Base-by-base conservation (phyloP, 2,888 invertebrate species). In the Apantesis nais region DNA sequence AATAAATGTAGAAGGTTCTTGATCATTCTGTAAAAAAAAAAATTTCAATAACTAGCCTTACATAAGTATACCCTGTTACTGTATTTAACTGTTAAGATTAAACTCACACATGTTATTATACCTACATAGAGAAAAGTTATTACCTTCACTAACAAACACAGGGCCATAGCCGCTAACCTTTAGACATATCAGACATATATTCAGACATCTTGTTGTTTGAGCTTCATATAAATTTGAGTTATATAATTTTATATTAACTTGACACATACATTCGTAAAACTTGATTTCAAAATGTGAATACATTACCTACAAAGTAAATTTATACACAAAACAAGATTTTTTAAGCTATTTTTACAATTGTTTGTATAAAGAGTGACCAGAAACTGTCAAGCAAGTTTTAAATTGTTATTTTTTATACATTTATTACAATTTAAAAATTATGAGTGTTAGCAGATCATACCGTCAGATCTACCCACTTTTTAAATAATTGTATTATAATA, bases 81-180 rank as follows among this genome's bases (percentile, higher is more conserved):
- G 4, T 58, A 0, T 16, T 58, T 16, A 12, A 58, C 11, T 22
- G n/a, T n/a, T n/a, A 3, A 61, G 61, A 22, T 61, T 22, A 31
- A 16, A 19, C 19, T 7, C 22, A 9, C 8, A 61, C 22, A 1
- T 61, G 16, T 61, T 61, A n/a, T 37, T 62, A 2, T 37, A 22
- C n/a, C n/a, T 52, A 34, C n/a, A 11, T 37, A 37, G 4, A 22
- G 19, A 22, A 37, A 34, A 31, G 37, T n/a, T 37, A 5, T n/a
- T 62, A 62, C 37, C n/a, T 37, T 37, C 61, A 62, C 75, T 76
- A 76, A 29, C 29, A 58, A 58, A 29, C 48, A 52, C 69, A 62
- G 76, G 44, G 78, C 67, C 70, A 74, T 74, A 69, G 66, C 58
- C 39, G 52, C 60, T 77, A 80, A 78, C 74, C 78, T 79, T 71